A percentile compares a stretch with the other conserved stretches of the same genome.
These are phyloP conservation scores for Harpalus rufipes DNA, from an alignment of 2,888 invertebrate species.

Conservation along the genomic window DNA sequence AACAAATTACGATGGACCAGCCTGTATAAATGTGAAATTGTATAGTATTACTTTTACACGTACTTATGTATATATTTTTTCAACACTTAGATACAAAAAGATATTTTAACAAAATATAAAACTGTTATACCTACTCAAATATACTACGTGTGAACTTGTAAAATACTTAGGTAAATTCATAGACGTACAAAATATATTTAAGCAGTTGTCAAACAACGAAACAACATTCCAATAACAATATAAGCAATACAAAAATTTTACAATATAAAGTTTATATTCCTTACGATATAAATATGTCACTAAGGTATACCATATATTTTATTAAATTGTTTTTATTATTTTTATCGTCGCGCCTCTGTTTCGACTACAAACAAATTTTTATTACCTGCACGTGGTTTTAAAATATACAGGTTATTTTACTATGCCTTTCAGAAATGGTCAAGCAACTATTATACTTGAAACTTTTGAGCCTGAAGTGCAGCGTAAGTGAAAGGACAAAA, in stretches of 20 bases:
- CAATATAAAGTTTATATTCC: neutral
- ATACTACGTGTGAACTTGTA: slow-evolving; percentile 1
- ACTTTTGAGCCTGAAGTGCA: slow-evolving; percentile 3
- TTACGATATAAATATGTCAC: slow-evolving; percentile 4
- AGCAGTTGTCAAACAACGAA: neutral
- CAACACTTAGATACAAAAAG: no score
- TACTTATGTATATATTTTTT: no score
- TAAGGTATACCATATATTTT: neutral
- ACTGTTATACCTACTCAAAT: neutral
- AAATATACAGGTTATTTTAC: slow-evolving; percentile 33
- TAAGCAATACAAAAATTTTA: neutral
- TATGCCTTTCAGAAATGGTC: slow-evolving; percentile 59
- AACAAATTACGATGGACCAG: no score
- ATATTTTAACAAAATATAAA: neutral
- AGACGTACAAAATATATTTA: slow-evolving; percentile 12
- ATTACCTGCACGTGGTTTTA: slow-evolving; percentile 27
- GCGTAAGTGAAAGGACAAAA: slow-evolving; percentile 23
- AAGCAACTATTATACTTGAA: slow-evolving; percentile 49
- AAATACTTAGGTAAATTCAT: neutral
- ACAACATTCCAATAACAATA: slow-evolving; percentile 3
- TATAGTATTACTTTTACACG: no score
- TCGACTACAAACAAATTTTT: neutral
- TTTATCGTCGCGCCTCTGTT: slow-evolving; percentile 11
- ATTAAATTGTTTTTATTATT: neutral
- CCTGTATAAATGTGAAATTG: no score